Evolutionary conservation across 2,888 invertebrate species (phyloP).

Genomic region (Cremastinae sp.): DNA sequence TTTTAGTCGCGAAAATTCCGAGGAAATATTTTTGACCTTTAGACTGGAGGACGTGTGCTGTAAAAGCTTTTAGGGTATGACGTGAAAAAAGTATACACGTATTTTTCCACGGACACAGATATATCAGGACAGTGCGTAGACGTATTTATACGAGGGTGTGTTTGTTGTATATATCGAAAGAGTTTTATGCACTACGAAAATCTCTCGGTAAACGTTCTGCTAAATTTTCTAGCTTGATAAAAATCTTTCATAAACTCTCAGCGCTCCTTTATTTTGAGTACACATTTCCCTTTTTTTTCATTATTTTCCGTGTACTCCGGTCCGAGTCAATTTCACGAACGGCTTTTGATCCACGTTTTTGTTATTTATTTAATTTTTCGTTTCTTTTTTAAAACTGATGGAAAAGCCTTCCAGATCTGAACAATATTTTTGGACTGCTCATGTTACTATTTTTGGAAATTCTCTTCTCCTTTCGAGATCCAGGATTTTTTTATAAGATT

Average conservation of each 20-base stretch:
- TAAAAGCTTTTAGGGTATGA: conserved; percentile 36
- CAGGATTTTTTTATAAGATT: neutral
- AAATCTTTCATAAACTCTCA: conserved; percentile 31
- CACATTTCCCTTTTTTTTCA: neutral
- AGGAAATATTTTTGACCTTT: conserved; percentile 51
- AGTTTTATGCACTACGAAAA: conserved; percentile 44
- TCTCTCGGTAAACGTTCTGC: conserved; percentile 36
- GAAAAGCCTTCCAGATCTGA: no score
- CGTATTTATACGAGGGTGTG: conserved; percentile 1
- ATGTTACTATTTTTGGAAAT: no score
- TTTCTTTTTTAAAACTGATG: no score
- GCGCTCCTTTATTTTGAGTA: neutral
- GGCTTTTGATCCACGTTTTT: conserved; percentile 24
- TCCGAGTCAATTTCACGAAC: conserved; percentile 28
- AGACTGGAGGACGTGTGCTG: conserved; percentile 16
- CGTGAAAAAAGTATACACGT: conserved; percentile 8
- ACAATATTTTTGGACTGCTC: no score
- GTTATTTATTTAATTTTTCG: neutral
- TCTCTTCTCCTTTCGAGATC: no score
- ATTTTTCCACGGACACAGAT: neutral
- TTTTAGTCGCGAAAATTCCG: conserved; percentile 42
- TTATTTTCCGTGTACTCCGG: neutral
- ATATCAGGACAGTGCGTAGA: conserved; percentile 5
- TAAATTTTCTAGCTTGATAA: conserved; percentile 27
- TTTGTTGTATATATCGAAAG: conserved; percentile 6